These are phyloP conservation scores for Ischnus inquisitorius DNA, from an alignment of 2,888 invertebrate species.

Conservation along the genomic window DNA sequence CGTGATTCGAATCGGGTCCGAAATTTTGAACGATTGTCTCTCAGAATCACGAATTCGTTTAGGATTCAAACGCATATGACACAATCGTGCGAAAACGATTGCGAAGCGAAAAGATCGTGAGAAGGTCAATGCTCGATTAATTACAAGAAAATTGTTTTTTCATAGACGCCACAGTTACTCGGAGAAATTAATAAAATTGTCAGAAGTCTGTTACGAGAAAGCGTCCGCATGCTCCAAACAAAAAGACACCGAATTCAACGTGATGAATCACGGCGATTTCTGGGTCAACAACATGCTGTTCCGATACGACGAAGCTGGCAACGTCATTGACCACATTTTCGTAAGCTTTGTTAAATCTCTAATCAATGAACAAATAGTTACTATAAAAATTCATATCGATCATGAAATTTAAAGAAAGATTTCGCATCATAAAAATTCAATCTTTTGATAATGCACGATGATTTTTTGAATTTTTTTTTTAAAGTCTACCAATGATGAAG, in stretches of 20 bases:
- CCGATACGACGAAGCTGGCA: slow-evolving; percentile 33
- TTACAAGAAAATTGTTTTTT: background rate
- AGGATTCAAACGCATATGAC: too few relatives aligned
- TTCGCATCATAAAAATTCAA: too few relatives aligned
- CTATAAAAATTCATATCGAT: background rate
- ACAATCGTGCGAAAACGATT: too few relatives aligned
- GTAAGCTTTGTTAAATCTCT: slow-evolving; percentile 74
- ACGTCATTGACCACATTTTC: slow-evolving; percentile 77
- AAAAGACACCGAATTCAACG: slow-evolving; percentile 77
- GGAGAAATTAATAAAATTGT: slow-evolving; percentile 72
- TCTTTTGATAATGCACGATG: too few relatives aligned
- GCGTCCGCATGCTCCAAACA: slow-evolving; percentile 52
- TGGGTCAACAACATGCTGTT: slow-evolving; percentile 78
- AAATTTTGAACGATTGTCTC: too few relatives aligned
- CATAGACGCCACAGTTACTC: slow-evolving; percentile 67
- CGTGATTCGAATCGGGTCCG: too few relatives aligned
- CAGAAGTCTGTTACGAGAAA: slow-evolving; percentile 1
- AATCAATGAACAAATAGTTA: background rate
- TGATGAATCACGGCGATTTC: slow-evolving; percentile 76
- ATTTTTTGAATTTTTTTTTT: too few relatives aligned
- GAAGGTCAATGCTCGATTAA: too few relatives aligned
- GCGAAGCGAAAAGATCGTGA: too few relatives aligned
- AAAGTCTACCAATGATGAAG: background rate
- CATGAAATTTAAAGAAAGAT: too few relatives aligned
- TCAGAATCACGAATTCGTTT: too few relatives aligned